Evolutionary conservation across 2,113 vertebrate genomes (phyloP).

Genomic region (Forbesichthys agassizii): DNA sequence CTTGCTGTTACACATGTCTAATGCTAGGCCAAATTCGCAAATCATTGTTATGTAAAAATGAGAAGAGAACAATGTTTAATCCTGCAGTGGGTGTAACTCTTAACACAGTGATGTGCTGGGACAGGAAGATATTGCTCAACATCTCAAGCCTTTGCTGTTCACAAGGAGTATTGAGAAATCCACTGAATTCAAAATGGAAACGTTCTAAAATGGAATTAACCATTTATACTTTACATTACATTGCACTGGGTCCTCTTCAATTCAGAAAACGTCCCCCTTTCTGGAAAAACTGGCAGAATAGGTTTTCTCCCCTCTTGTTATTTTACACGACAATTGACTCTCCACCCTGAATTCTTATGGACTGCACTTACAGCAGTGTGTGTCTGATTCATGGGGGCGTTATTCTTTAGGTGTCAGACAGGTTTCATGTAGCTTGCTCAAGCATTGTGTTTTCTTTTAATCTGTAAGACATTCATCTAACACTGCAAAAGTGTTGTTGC

Average conservation of each 20-base stretch:
- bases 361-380: slow-evolving; percentile 3
- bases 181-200: slow-evolving; percentile 61
- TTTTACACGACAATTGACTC: slow-evolving; percentile 7
- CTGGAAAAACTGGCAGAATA: background rate
- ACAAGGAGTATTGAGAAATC: slow-evolving; percentile 73
- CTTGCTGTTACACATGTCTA: background rate
- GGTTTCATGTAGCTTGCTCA: slow-evolving; percentile 28
- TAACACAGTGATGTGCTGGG: slow-evolving; percentile 58
- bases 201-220: slow-evolving; percentile 29
- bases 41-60: slow-evolving; percentile 40
- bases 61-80: slow-evolving; percentile 53
- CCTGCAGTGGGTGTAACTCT: slow-evolving; percentile 63
- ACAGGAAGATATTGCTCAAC: slow-evolving; percentile 79
- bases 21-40: slow-evolving; percentile 24
- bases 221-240: slow-evolving; percentile 13
- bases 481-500: too few relatives aligned
- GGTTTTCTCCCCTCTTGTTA: background rate
- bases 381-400: slow-evolving; percentile 33
- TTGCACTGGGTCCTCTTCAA: background rate
- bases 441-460: background rate
- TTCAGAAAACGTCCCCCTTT: background rate
- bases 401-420: slow-evolving; percentile 46
- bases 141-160: slow-evolving; percentile 60
- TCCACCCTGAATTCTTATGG: slow-evolving; percentile 32
- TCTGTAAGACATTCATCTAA: too few relatives aligned